Percentiles rank a stretch among this genome's conserved stretches.
phyloP scores from a whole-genome alignment of 2,888 invertebrate species.

The Teinopalpus imperialis region DNA sequence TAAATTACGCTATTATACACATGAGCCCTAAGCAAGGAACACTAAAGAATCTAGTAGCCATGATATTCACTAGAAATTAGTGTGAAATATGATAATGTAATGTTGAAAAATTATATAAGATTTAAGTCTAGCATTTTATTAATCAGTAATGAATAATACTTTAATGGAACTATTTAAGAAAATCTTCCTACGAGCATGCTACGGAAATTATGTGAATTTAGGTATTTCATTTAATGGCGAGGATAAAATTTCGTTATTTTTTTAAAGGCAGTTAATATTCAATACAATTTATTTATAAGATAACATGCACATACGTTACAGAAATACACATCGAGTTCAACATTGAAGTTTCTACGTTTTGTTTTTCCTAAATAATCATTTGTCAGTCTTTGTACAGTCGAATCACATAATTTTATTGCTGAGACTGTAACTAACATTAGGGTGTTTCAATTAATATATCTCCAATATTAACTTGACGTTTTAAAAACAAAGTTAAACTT shows the following conservation, averaged over 20 bases:
- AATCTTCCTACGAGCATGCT: background rate
- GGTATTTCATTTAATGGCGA: background rate
- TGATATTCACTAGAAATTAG: conserved; percentile 10
- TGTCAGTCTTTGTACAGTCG: conserved; percentile 74
- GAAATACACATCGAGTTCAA: conserved; percentile 37
- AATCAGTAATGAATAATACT: background rate
- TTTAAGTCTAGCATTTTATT: background rate
- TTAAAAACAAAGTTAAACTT: too few species aligned
- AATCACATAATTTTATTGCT: conserved; percentile 76
- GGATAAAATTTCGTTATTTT: conserved; percentile 2
- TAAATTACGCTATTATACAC: conserved; percentile 47
- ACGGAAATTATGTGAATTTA: background rate
- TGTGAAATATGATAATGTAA: too few species aligned
- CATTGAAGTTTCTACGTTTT: conserved; percentile 41
- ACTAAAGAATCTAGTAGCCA: conserved; percentile 25
- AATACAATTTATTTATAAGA: conserved; percentile 9
- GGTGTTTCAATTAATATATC: too few species aligned
- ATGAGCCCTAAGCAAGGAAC: conserved; percentile 42
- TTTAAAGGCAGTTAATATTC: conserved; percentile 11
- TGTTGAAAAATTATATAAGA: background rate
- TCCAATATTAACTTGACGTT: too few species aligned
- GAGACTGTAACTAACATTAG: conserved; percentile 45
- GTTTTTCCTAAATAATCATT: conserved; percentile 54
- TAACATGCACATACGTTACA: conserved; percentile 29
- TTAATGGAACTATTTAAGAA: too few species aligned